Evolutionary conservation across 2,888 invertebrate species (phyloP).

Genomic region (Miltochrista miniata): DNA sequence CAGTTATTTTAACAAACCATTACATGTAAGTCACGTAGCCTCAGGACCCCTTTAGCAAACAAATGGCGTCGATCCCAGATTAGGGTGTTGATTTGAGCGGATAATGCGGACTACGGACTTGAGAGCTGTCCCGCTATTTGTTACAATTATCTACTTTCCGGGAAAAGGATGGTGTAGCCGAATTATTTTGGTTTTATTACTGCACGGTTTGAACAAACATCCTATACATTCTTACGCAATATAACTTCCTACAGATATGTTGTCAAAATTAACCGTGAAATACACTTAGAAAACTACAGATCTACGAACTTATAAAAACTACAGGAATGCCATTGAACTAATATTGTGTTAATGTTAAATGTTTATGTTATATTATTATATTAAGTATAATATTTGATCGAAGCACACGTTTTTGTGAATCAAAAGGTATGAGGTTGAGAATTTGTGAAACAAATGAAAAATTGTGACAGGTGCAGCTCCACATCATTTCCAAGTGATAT

Average conservation of each 20-base stretch:
- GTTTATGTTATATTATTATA: no score
- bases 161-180: constrained; percentile 33
- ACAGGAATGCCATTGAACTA: no score
- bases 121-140: constrained; percentile 66
- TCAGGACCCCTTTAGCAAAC: constrained; percentile 75
- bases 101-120: constrained; percentile 54
- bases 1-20: constrained; percentile 12
- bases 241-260: not conserved
- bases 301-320: no score
- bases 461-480: no score
- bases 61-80: constrained; percentile 61
- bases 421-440: no score
- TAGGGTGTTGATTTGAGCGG: constrained; percentile 71
- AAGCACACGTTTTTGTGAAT: no score
- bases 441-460: no score
- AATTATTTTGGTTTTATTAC: constrained; percentile 26
- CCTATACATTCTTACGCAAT: not conserved
- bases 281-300: no score
- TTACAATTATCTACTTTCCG: constrained; percentile 64
- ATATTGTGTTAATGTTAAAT: no score
- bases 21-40: constrained; percentile 64
- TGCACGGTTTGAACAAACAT: not conserved
- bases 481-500: no score
- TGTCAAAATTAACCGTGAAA: no score
- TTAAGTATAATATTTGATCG: no score